These are phyloP conservation scores for Mesorhabditis belari DNA, from an alignment of 2,888 invertebrate genomes.

Conservation along the genomic window DNA sequence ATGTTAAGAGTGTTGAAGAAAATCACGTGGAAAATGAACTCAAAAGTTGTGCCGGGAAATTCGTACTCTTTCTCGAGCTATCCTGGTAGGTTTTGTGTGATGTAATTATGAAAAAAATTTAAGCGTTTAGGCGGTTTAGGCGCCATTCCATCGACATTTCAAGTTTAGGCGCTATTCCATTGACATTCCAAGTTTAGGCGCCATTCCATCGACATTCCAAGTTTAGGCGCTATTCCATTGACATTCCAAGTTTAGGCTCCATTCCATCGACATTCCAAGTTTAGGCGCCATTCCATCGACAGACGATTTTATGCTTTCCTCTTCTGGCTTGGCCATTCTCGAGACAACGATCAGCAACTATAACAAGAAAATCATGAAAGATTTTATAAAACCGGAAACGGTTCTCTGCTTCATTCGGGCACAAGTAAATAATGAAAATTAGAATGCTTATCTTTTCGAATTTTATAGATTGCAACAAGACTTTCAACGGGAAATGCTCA, in stretches of 20 bases:
- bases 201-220: slow-evolving; percentile 42
- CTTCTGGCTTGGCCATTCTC: slow-evolving; percentile 60
- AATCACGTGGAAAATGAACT: slow-evolving; percentile 46
- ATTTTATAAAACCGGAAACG: slow-evolving; percentile 63
- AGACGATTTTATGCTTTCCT: slow-evolving; percentile 47
- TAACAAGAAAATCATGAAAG: slow-evolving; percentile 65
- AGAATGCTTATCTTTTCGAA: not conserved
- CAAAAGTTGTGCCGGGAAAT: slow-evolving; percentile 48
- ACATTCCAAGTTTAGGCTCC: slow-evolving; percentile 35
- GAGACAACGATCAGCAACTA: slow-evolving; percentile 73
- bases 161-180: slow-evolving; percentile 40
- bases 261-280: slow-evolving; percentile 44
- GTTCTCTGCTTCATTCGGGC: slow-evolving; percentile 65
- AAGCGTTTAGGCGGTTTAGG: not conserved
- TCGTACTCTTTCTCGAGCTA: slow-evolving; percentile 50
- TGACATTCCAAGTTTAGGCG: slow-evolving; percentile 39
- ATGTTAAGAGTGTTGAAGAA: slow-evolving; percentile 56
- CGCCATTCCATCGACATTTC: no score
- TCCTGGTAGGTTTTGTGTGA: slow-evolving; percentile 30
- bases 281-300: slow-evolving; percentile 42
- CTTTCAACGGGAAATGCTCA: slow-evolving; percentile 23
- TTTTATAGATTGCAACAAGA: slow-evolving; percentile 21
- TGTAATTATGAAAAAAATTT: not conserved
- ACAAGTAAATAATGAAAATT: slow-evolving; percentile 61
- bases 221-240: slow-evolving; percentile 40